These are phyloP conservation scores for Nesogale talazaci DNA, from an alignment of 2,113 vertebrate genomes.

Conservation along the genomic window DNA sequence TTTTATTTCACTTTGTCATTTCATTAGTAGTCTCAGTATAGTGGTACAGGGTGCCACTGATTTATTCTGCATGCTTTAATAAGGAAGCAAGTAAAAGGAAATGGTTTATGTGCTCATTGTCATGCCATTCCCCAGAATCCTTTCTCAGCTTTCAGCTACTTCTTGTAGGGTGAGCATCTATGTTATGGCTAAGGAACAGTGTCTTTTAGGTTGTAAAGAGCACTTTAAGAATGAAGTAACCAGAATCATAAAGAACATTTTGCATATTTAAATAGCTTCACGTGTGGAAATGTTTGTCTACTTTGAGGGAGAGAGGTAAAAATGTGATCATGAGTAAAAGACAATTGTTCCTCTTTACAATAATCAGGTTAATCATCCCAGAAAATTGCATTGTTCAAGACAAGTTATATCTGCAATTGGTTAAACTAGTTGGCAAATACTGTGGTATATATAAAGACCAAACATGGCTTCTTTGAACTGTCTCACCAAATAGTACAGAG, in stretches of 20 bases:
- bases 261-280: slow-evolving; percentile 28
- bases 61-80: slow-evolving; percentile 40
- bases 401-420: background rate
- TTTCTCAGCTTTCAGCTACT: slow-evolving; percentile 39
- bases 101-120: slow-evolving; percentile 56
- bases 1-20: background rate
- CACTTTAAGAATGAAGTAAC: slow-evolving; percentile 70
- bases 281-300: background rate
- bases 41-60: background rate
- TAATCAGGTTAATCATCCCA: background rate
- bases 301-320: background rate
- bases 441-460: slow-evolving; percentile 18
- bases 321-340: slow-evolving; percentile 31
- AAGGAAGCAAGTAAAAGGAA: slow-evolving; percentile 12
- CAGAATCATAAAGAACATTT: slow-evolving; percentile 38
- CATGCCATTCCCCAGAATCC: slow-evolving; percentile 28
- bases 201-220: slow-evolving; percentile 52
- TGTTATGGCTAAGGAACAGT: slow-evolving; percentile 57
- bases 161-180: background rate
- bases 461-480: background rate
- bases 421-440: background rate
- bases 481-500: background rate
- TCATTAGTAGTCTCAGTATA: slow-evolving; percentile 23
- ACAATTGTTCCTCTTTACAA: background rate
- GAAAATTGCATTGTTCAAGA: slow-evolving; percentile 9